Conservation (phyloP, 2,797 vertebrate species). For the Ptychadena robeensis region DNA sequence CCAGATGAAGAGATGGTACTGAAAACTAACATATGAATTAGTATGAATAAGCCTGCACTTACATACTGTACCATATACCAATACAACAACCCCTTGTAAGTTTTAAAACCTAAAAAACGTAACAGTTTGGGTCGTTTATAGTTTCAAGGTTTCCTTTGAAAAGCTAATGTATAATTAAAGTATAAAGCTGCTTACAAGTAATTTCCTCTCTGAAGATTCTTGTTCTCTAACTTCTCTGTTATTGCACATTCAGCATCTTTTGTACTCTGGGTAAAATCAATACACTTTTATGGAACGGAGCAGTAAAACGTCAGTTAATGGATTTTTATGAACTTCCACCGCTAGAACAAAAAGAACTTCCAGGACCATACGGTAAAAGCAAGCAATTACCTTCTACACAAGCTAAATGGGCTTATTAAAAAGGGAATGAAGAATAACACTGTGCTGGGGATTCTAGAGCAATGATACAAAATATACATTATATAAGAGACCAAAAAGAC, state of each 20-base stretch:
- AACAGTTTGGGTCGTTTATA: too few relatives aligned
- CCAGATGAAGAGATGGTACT: too few relatives aligned
- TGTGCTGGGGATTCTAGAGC: neutral
- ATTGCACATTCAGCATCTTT: constrained; percentile 6
- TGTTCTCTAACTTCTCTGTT: neutral
- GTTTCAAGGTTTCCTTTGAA: too few relatives aligned
- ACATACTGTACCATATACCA: too few relatives aligned
- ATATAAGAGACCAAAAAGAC: neutral
- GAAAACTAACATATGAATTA: too few relatives aligned
- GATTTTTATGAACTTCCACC: neutral
- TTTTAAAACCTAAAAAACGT: too few relatives aligned
- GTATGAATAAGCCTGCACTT: too few relatives aligned
- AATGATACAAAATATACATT: neutral
- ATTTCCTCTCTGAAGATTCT: neutral
- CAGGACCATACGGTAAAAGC: neutral
- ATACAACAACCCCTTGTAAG: too few relatives aligned
- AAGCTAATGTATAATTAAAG: too few relatives aligned
- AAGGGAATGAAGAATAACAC: neutral
- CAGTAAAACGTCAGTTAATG: neutral
- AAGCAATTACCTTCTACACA: neutral
- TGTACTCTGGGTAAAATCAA: neutral
- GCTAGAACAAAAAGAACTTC: neutral
- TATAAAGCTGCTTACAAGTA: too few relatives aligned
- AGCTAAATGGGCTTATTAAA: too few relatives aligned
- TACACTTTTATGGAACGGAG: neutral